These are phyloP conservation scores for Pollenia labialis DNA, from an alignment of 2,888 invertebrate species.

Conservation along the genomic window DNA sequence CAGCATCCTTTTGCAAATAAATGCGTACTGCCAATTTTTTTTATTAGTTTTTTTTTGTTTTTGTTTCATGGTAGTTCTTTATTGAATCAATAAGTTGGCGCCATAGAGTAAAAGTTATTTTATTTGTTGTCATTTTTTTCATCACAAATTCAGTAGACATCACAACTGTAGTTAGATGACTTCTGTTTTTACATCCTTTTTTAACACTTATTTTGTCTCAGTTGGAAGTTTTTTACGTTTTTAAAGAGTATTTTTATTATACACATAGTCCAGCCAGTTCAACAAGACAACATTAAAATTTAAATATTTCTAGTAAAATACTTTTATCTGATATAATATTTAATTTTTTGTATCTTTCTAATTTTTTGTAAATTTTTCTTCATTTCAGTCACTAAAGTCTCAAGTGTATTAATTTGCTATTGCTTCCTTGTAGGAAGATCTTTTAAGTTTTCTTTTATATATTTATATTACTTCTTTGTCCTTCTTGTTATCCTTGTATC, in stretches of 20 bases:
- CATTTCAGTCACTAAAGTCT: background rate
- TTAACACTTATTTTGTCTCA: background rate
- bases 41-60: slow-evolving; percentile 4
- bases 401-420: slow-evolving; percentile 7
- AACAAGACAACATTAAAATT: too few relatives aligned
- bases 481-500: slow-evolving; percentile 1
- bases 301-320: too few relatives aligned
- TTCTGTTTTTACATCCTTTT: slow-evolving; percentile 41
- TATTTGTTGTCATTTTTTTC: slow-evolving; percentile 28
- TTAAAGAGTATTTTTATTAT: too few relatives aligned
- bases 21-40: slow-evolving; percentile 48
- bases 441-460: slow-evolving; percentile 25
- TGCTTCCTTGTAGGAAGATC: background rate
- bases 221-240: too few relatives aligned
- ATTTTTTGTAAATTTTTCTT: background rate
- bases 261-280: too few relatives aligned
- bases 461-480: background rate
- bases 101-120: slow-evolving; percentile 68
- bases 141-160: slow-evolving; percentile 55
- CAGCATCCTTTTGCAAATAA: slow-evolving; percentile 71
- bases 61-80: slow-evolving; percentile 33
- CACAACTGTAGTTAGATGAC: slow-evolving; percentile 51
- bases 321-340: too few relatives aligned
- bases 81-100: slow-evolving; percentile 75
- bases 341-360: background rate